Evolutionary conservation across 2,797 vertebrate species (phyloP), one percentile per base, ranked within the genome.

Genomic region (Cryptoblepharus egeriae): DNA sequence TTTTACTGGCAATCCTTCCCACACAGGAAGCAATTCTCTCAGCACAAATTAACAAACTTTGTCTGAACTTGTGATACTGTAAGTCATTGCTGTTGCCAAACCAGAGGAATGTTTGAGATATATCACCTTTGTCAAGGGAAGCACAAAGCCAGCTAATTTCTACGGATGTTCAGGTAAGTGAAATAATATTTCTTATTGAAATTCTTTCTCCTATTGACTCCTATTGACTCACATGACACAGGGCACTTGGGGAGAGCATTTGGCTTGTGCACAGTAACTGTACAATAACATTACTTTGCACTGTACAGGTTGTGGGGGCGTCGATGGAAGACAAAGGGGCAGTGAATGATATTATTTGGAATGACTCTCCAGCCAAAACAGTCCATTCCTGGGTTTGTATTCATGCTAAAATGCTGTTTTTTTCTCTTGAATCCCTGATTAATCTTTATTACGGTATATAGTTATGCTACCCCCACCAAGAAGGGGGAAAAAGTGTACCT

Each of bases 391-490:
- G 70, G 83, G 82, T 68, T 77, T 39, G 22, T 37, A 52, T n/a
- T 82, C 63, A 32, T 61, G 0, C 2, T 45, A 80, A 86, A 69
- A 80, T 69, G 9, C 3, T 16, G 78, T 89, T 39, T 64, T 26
- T 24, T 28, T 45, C 61, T 85, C 52, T 81, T 87, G 64, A 57
- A 75, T 70, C 75, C 55, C 55, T 0, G 22, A 91, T 92, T 92
- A 75, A 79, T 91, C 87, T 92, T 92, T 80, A 84, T 93, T 91
- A n/a, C n/a, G n/a, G n/a, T n/a, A 92, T 85, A 85, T 80, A 76
- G 55, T 81, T 80, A 63, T 75, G 92, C 74, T 82, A 58, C 61
- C 77, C 87, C 77, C 58, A 9, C 80, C 82, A 83, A 77, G 74
- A 68, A 89, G 65, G 71, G 45, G 5, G 42, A 10, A 42, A 5